Evolutionary conservation across 1,140 invertebrate species (phyloP).

Genomic region (Bilobella aurantiaca): DNA sequence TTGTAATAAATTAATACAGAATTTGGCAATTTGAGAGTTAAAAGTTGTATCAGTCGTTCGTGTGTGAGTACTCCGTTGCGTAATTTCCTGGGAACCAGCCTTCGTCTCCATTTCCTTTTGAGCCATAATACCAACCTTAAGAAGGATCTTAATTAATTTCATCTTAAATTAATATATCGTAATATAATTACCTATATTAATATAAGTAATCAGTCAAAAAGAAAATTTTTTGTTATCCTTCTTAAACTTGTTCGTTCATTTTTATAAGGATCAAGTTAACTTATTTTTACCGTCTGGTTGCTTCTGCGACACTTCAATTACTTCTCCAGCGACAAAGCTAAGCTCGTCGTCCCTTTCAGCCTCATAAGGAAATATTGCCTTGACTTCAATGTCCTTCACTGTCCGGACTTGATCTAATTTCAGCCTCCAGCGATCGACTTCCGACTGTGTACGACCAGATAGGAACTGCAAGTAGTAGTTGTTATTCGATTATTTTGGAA

Average conservation of each 20-base stretch:
- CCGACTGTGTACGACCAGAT: constrained; percentile 28
- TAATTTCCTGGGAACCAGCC: constrained; percentile 36
- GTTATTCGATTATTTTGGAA: background rate
- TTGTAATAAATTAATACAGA: too few relatives aligned
- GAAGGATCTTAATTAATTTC: background rate
- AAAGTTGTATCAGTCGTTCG: too few relatives aligned
- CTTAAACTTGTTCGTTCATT: too few relatives aligned
- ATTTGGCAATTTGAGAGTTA: too few relatives aligned
- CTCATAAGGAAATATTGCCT: constrained; percentile 30
- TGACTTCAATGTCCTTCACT: constrained; percentile 20
- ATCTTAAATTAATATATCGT: too few relatives aligned
- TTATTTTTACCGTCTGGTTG: constrained; percentile 26
- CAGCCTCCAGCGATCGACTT: constrained; percentile 31
- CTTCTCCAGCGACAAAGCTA: constrained; percentile 30
- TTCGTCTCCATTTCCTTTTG: constrained; percentile 19
- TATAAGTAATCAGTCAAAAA: too few relatives aligned
- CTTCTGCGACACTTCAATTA: constrained; percentile 26
- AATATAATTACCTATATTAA: too few relatives aligned
- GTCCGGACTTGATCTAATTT: constrained; percentile 23
- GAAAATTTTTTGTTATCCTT: too few relatives aligned
- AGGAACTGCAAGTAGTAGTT: constrained; percentile 23
- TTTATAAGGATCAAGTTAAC: background rate
- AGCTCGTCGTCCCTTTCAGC: constrained; percentile 27
- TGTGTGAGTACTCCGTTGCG: constrained; percentile 17
- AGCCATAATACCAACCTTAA: constrained; percentile 33